Evolutionary conservation across 2,797 vertebrate species (phyloP).

Genomic region (Simalia tracyae): DNA sequence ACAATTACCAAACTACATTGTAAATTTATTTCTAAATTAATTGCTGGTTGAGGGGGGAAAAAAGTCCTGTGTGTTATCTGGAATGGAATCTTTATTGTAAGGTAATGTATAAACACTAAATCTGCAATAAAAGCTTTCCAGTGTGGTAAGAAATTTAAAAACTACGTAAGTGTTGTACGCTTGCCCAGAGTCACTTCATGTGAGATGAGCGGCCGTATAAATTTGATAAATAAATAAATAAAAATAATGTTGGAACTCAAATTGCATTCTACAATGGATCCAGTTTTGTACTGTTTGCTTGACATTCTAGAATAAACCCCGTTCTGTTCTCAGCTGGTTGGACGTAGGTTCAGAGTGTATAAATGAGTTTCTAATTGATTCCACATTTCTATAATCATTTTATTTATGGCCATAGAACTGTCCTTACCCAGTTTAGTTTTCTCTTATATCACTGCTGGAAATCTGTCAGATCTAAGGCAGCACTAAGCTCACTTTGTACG

Average conservation of each 20-base stretch:
- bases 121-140: background rate
- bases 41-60: background rate
- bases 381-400: constrained; percentile 22
- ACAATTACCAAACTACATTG: background rate
- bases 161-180: background rate
- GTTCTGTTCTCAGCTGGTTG: constrained; percentile 3
- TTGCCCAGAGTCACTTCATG: too few relatives aligned
- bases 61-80: background rate
- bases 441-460: background rate
- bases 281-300: constrained; percentile 37
- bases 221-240: too few relatives aligned
- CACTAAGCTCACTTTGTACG: background rate
- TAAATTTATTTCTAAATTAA: constrained; percentile 7
- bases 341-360: background rate
- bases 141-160: constrained; percentile 21
- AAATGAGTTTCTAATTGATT: constrained; percentile 3
- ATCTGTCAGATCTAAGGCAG: background rate
- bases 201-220: too few relatives aligned
- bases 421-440: background rate
- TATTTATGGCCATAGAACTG: background rate
- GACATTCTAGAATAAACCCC: background rate
- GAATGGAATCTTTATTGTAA: background rate
- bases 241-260: constrained; percentile 20
- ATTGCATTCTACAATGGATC: background rate
- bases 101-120: constrained; percentile 21